Evolutionary conservation across 2,113 vertebrate genomes (phyloP).

Genomic region (Rhinoderma darwinii): DNA sequence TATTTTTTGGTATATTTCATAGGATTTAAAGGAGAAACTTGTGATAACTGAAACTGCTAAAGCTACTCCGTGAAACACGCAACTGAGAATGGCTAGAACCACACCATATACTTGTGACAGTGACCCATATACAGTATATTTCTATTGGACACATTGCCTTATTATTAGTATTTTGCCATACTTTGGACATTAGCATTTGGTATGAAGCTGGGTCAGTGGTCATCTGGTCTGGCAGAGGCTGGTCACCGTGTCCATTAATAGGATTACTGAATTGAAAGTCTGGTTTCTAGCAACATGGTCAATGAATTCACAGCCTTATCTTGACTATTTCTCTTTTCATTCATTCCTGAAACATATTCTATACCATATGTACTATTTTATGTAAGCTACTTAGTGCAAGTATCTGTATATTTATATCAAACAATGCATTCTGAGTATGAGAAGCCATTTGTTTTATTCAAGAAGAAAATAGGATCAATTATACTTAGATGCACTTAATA

Average conservation of each 20-base stretch:
- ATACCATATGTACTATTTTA: background rate
- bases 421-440: background rate
- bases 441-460: background rate
- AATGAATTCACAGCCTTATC: background rate
- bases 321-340: background rate
- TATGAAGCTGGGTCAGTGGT: background rate
- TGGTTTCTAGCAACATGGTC: background rate
- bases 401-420: background rate
- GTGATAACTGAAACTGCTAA: no score
- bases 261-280: background rate
- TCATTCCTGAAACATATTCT: background rate
- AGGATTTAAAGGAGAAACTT: no score
- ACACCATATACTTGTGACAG: no score
- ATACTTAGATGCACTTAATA: background rate
- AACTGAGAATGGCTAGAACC: no score
- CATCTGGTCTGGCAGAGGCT: background rate
- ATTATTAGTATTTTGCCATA: no score
- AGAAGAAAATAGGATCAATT: background rate
- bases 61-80: no score
- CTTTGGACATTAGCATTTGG: no score
- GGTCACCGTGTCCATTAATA: background rate
- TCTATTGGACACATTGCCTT: no score
- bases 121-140: no score
- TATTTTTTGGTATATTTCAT: no score
- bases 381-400: background rate